phyloP scores from a whole-genome alignment of 2,113 vertebrate species.

The Callorhinus ursinus region DNA sequence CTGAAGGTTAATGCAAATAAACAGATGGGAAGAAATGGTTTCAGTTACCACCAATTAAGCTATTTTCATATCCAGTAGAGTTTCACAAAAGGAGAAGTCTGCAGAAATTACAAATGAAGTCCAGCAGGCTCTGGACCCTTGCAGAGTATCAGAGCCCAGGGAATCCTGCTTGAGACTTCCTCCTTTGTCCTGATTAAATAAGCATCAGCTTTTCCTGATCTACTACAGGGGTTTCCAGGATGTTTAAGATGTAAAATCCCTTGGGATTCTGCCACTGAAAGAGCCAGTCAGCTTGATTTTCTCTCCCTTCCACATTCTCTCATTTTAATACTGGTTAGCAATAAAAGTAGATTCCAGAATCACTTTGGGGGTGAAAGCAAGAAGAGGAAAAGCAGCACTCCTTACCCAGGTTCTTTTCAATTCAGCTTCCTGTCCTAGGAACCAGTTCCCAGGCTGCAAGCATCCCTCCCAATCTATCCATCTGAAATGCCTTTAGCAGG shows the following conservation, averaged over 20 bases:
- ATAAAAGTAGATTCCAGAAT: background rate
- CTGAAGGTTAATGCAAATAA: background rate
- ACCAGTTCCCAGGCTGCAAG: background rate
- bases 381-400: background rate
- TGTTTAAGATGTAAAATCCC: background rate
- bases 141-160: background rate
- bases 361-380: background rate
- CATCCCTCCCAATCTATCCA: background rate
- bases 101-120: background rate
- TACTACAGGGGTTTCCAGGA: background rate
- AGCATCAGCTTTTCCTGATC: background rate
- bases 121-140: background rate
- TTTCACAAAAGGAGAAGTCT: background rate
- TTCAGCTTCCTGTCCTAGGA: background rate
- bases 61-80: background rate
- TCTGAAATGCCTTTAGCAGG: background rate
- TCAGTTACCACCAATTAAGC: background rate
- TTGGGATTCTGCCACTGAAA: background rate
- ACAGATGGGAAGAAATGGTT: background rate
- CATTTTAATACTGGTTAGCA: background rate
- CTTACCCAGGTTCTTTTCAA: background rate
- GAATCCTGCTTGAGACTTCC: background rate
- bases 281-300: background rate
- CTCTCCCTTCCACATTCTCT: background rate
- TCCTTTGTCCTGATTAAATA: constrained; percentile 32